Evolutionary conservation across 2,888 invertebrate species (phyloP), one percentile per base, ranked within the genome.

Genomic region (Deilephila porcellus): DNA sequence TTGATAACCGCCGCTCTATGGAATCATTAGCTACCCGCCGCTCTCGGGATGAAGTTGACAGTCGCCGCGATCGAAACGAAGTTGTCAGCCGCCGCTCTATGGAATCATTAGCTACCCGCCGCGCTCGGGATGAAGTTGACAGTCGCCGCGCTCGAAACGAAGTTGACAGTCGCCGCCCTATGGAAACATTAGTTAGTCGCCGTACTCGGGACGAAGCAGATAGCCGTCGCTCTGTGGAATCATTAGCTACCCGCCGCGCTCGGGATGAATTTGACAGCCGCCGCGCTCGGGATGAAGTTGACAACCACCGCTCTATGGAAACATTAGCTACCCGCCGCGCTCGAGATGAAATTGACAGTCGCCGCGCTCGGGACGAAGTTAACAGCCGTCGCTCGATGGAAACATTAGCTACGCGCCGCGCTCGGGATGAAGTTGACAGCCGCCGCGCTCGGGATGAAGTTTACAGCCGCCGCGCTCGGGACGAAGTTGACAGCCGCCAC

Each of bases 1-100:
- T 32, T 8, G 60, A 25, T 2, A 25, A 29, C 29, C 60, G 60
- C 4, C 29, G 17, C 60, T 20, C 60, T 4, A 60, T 29, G 32
- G 29, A 60, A 29, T 29, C 60, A 11, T 29, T 60, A 60, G 60
- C 60, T 29, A 60, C 29, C 60, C 60, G 60, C 14, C 25, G 60
- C 6, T 0, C 60, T 29, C 8, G 29, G 25, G 74, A 84, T 83
- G 87, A 19, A 62, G 34, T 34, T 34, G 34, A 34, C 11, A 60
- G 8, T n/a, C 62, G 64, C 20, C 60, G 60, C 8, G 25, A 11
- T 14, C 77, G 76, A 25, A 72, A 76, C 73, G 72, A 76, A 71
- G 71, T 74, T 71, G 67, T 62, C 32, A 74, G 60, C 60, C 60
- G 14, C 14, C 64, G 37, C 20, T 64, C 64, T 4, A 64, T 64